A percentile compares a stretch with the other conserved stretches of the same genome.
These are phyloP conservation scores for Amazona vittata DNA, from an alignment of 2,113 vertebrate species.

Conservation along the genomic window DNA sequence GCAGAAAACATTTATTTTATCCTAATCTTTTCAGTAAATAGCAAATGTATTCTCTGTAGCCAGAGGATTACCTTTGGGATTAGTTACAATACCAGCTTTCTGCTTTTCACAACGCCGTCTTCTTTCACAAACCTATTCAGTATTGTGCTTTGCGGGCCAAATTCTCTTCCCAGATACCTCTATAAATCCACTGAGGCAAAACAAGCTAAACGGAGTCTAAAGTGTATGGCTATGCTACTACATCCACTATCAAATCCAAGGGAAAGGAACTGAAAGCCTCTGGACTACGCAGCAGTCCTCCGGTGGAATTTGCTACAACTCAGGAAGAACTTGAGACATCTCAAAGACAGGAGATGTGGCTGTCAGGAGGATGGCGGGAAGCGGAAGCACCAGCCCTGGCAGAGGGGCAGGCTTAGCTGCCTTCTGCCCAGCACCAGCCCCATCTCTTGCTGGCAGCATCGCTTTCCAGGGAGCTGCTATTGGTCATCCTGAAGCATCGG, in stretches of 20 bases:
- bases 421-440: not conserved
- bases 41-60: not conserved
- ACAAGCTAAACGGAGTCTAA: not conserved
- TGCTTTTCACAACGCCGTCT: not conserved
- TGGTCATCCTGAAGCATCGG: not conserved
- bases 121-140: not conserved
- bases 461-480: conserved; percentile 1
- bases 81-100: conserved; percentile 33
- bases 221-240: not conserved
- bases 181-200: conserved; percentile 1
- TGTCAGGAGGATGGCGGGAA: not conserved
- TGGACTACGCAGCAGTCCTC: not conserved
- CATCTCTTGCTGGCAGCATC: not conserved
- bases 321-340: conserved; percentile 46
- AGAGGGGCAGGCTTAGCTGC: not conserved
- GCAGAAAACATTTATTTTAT: not conserved
- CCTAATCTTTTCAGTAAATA: conserved; percentile 8
- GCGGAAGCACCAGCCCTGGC: not conserved
- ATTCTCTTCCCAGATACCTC: not conserved
- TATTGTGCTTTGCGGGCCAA: not conserved
- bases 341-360: not conserved
- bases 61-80: not conserved
- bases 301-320: not conserved
- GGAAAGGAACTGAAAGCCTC: conserved; percentile 1
- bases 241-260: not conserved